Conservation (phyloP, 2,797 vertebrate genomes). For the Pteropus rufus region DNA sequence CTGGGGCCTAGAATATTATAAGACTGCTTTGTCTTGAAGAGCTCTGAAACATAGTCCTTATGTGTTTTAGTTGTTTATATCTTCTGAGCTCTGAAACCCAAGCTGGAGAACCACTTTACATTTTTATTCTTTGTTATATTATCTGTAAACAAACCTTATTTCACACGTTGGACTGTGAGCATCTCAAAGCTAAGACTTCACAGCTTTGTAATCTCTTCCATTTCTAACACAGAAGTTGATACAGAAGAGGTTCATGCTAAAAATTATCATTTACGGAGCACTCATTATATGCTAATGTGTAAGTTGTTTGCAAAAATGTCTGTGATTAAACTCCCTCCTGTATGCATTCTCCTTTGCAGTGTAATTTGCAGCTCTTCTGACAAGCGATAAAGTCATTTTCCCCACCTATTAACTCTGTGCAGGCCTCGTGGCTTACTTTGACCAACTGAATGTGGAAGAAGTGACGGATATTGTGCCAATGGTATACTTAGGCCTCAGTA, state of each 20-base stretch:
- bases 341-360: neutral
- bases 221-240: neutral
- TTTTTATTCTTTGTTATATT: neutral
- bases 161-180: neutral
- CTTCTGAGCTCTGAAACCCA: neutral
- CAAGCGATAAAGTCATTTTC: neutral
- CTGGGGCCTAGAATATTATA: neutral
- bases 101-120: neutral
- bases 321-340: neutral
- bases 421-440: neutral
- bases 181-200: neutral
- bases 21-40: neutral
- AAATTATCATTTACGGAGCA: neutral
- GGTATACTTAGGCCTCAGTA: neutral
- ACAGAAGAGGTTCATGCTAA: neutral
- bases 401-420: neutral
- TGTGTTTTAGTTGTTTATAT: neutral
- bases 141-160: neutral
- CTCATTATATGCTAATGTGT: neutral
- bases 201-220: neutral
- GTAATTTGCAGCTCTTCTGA: neutral
- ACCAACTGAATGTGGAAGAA: neutral
- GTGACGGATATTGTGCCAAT: neutral
- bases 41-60: neutral
- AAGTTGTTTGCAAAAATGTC: neutral